Percentiles rank a stretch among this genome's conserved stretches.
phyloP scores from a whole-genome alignment of 2,113 vertebrate genomes.

The Monarcha castaneiventris region DNA sequence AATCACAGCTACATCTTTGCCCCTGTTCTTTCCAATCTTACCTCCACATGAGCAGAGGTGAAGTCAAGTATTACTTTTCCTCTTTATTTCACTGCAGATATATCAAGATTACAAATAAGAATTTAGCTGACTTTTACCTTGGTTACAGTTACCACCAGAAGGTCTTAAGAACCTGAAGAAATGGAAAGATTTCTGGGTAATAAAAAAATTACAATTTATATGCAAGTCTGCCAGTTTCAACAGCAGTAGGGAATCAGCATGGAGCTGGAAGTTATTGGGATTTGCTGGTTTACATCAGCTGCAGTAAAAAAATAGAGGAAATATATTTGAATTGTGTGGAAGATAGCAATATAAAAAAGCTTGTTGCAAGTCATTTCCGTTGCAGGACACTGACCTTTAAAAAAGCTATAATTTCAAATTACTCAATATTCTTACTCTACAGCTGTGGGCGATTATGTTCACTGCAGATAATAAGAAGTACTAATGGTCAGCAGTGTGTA shows the following conservation, averaged over 20 bases:
- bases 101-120: neutral
- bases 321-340: neutral
- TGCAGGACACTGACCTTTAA: neutral
- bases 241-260: neutral
- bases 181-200: neutral
- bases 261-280: neutral
- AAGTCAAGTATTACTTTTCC: neutral
- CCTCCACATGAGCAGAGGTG: neutral
- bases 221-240: neutral
- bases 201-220: neutral
- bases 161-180: neutral
- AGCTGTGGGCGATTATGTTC: neutral
- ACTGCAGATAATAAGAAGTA: neutral
- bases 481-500: neutral
- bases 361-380: neutral
- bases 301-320: neutral
- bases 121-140: neutral
- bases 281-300: neutral
- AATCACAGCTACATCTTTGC: neutral
- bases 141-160: neutral
- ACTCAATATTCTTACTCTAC: neutral
- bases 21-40: neutral
- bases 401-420: neutral
- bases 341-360: neutral
- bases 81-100: neutral